Percentiles rank a stretch among this genome's conserved stretches.
These are phyloP conservation scores for Lepidochrysops patricia DNA, from an alignment of 2,888 invertebrate species.

Conservation along the genomic window DNA sequence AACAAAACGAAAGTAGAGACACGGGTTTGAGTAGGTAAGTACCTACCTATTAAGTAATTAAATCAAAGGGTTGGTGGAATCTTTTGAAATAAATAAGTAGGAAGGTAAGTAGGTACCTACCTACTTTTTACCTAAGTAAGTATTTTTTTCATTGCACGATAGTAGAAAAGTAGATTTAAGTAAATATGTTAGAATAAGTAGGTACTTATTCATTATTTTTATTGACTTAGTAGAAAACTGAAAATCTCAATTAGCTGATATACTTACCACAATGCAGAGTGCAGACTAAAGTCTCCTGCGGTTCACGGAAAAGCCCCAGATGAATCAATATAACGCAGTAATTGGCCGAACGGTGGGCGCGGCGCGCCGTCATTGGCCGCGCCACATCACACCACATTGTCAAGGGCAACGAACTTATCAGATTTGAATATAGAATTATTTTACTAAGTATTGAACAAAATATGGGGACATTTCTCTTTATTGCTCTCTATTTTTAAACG, in stretches of 20 bases:
- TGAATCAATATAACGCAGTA: constrained; percentile 41
- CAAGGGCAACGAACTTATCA: constrained; percentile 54
- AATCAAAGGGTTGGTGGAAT: no score
- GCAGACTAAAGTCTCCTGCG: background rate
- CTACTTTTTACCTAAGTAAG: no score
- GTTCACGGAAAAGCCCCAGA: constrained; percentile 25
- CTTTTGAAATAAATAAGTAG: no score
- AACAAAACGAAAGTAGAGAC: no score
- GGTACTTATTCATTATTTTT: background rate
- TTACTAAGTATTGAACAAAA: no score
- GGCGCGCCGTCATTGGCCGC: constrained; percentile 39
- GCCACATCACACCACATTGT: constrained; percentile 43
- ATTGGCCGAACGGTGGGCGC: constrained; percentile 48
- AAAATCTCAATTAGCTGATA: background rate
- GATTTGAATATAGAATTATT: constrained; percentile 16
- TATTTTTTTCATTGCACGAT: no score
- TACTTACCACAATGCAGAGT: background rate
- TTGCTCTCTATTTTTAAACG: background rate
- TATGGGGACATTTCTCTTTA: no score
- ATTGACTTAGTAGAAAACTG: background rate
- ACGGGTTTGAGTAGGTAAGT: no score
- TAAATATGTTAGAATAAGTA: no score
- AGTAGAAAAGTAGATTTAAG: no score
- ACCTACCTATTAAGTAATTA: no score
- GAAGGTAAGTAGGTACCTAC: no score